A percentile compares a stretch with the other conserved stretches of the same genome.
phyloP scores from a whole-genome alignment of 2,888 invertebrate genomes.

The Amphipoea lucens region DNA sequence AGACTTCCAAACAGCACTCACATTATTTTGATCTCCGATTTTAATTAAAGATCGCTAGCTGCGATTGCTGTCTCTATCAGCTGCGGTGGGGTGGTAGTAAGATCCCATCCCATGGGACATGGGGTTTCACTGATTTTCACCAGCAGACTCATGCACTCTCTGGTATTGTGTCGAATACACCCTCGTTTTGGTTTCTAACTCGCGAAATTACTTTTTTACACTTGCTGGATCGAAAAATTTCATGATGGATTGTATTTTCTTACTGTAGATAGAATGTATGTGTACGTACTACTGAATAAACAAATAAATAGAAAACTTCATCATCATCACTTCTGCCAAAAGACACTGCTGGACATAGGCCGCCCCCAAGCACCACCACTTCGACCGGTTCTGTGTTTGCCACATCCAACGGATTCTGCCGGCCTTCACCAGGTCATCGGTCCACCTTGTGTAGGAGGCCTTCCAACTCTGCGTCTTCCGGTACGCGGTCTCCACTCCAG shows the following conservation, averaged over 20 bases:
- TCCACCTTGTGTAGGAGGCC: background rate
- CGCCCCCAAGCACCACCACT: background rate
- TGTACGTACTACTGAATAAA: too few relatives aligned
- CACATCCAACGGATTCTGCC: background rate
- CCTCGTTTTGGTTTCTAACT: constrained; percentile 3
- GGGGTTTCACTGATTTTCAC: constrained; percentile 71
- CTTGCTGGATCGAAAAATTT: background rate
- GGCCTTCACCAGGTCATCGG: background rate
- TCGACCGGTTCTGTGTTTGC: background rate
- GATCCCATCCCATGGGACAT: constrained; percentile 66
- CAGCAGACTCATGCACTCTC: constrained; percentile 58
- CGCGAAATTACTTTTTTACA: constrained; percentile 8
- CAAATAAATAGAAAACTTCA: background rate
- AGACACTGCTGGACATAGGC: too few relatives aligned
- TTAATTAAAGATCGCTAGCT: constrained; percentile 73
- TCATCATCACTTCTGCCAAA: background rate
- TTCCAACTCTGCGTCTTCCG: background rate
- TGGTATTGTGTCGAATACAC: constrained; percentile 50
- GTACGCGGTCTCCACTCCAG: background rate
- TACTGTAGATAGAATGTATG: too few relatives aligned
- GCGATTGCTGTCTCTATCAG: constrained; percentile 60
- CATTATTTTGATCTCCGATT: constrained; percentile 59
- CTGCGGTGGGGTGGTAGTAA: constrained; percentile 63
- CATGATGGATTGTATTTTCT: background rate
- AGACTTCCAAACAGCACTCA: constrained; percentile 13